phyloP scores from a whole-genome alignment of 2,888 invertebrate species.

The Zonitis immaculata region DNA sequence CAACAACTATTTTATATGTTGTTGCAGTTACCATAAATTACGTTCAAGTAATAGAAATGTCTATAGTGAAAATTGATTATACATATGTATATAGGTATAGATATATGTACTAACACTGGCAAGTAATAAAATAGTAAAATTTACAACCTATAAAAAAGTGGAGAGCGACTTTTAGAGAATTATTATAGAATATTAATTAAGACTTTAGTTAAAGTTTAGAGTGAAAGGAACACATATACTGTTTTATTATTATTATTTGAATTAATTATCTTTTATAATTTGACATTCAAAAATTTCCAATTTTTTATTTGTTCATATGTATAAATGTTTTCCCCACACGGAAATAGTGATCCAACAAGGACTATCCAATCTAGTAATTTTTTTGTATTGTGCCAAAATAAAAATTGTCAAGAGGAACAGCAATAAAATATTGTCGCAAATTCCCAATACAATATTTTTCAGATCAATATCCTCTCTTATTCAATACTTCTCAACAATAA shows the following conservation, averaged over 20 bases:
- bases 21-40: slow-evolving; percentile 10
- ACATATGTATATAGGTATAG: too few species aligned
- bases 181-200: background rate
- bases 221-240: background rate
- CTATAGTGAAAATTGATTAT: slow-evolving; percentile 15
- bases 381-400: background rate
- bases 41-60: slow-evolving; percentile 1
- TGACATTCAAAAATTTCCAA: too few species aligned
- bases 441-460: background rate
- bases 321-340: too few species aligned
- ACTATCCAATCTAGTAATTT: background rate
- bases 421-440: background rate
- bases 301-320: too few species aligned
- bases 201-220: background rate
- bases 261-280: too few species aligned
- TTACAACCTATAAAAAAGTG: slow-evolving; percentile 8
- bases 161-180: background rate
- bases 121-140: slow-evolving; percentile 11
- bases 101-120: background rate
- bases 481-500: too few species aligned
- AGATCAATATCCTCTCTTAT: too few species aligned
- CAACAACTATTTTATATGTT: slow-evolving; percentile 3
- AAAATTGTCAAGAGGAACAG: background rate
- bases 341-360: too few species aligned
- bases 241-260: too few species aligned